Conservation (phyloP, 2,113 vertebrate genomes). For the Hyperoodon ampullatus region DNA sequence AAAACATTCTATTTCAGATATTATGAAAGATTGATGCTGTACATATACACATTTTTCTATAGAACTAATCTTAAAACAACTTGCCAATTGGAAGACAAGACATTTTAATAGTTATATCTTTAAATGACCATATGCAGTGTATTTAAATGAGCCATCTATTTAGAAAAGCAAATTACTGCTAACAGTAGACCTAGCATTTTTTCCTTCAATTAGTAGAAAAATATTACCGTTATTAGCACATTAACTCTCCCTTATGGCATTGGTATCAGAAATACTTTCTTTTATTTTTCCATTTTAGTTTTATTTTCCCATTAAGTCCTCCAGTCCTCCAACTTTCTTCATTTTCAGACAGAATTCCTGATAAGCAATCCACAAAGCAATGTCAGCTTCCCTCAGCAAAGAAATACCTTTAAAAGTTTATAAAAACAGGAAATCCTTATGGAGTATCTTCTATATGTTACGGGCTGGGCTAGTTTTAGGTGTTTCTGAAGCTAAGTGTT, state of each 20-base stretch:
- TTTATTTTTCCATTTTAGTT: background rate
- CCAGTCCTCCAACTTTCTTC: background rate
- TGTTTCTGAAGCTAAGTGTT: background rate
- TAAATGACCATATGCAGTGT: background rate
- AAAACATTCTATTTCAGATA: background rate
- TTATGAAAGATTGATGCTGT: background rate
- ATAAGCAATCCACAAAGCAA: background rate
- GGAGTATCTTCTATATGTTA: background rate
- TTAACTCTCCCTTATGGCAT: background rate
- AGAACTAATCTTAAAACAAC: background rate
- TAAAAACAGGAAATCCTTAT: background rate
- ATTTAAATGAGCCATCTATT: background rate
- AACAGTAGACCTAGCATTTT: background rate
- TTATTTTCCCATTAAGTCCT: background rate
- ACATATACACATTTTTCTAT: background rate
- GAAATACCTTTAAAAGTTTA: background rate
- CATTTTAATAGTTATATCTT: background rate
- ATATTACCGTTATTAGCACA: background rate
- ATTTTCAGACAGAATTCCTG: background rate
- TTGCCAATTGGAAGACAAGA: background rate
- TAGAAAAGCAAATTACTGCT: background rate
- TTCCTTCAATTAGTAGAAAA: background rate
- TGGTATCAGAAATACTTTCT: background rate
- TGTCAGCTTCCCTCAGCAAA: background rate
- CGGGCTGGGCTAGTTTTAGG: background rate